These are phyloP conservation scores for Idaea biselata DNA, from an alignment of 2,888 invertebrate species.

Conservation along the genomic window DNA sequence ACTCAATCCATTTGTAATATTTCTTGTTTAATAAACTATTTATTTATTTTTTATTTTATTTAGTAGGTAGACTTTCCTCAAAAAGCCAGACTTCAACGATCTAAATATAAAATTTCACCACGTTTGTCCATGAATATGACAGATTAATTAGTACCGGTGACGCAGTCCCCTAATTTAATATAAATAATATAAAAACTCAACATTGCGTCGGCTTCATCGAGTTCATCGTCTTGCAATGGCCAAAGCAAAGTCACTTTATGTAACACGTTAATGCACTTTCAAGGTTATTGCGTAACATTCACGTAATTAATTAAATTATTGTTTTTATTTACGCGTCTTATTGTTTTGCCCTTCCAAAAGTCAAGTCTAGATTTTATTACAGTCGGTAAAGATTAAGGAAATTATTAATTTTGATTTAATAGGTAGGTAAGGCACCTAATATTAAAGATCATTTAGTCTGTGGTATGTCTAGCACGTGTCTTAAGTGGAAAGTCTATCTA, in stretches of 20 bases:
- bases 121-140: no score
- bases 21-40: no score
- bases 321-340: background rate
- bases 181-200: background rate
- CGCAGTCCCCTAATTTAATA: background rate
- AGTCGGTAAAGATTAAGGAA: background rate
- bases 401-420: no score
- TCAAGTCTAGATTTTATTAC: background rate
- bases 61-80: no score
- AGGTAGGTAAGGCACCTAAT: no score
- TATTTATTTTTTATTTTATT: no score
- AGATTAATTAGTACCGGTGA: background rate
- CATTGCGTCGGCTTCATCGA: background rate
- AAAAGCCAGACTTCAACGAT: no score
- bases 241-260: conserved; percentile 11
- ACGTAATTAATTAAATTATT: background rate
- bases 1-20: no score
- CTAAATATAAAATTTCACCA: no score
- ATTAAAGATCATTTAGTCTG: no score
- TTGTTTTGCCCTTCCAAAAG: background rate
- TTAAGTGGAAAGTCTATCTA: no score
- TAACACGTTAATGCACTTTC: conserved; percentile 1
- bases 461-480: no score
- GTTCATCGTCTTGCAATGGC: background rate
- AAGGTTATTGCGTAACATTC: conserved; percentile 3